A percentile compares a stretch with the other conserved stretches of the same genome.
Evolutionary conservation across 2,113 vertebrate species (phyloP).

Genomic region (Martes martes): DNA sequence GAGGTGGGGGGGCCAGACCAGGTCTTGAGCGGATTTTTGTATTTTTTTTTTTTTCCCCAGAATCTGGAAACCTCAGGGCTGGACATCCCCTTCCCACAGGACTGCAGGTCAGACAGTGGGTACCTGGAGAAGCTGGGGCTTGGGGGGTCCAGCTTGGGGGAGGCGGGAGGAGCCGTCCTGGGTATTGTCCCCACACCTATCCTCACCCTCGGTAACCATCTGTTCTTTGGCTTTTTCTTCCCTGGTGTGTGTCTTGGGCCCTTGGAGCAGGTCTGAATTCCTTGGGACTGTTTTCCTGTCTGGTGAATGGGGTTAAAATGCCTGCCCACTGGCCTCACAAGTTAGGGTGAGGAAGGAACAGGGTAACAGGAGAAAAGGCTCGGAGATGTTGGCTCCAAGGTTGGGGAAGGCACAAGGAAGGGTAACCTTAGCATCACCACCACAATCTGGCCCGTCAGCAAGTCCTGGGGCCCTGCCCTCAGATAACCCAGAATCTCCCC

Average conservation of each 20-base stretch:
- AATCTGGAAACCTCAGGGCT: background rate
- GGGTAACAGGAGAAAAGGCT: background rate
- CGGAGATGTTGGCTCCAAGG: too few species aligned
- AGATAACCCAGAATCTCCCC: background rate
- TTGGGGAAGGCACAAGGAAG: background rate
- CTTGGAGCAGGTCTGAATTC: background rate
- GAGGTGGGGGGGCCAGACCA: background rate
- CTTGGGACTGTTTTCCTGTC: background rate
- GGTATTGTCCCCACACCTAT: background rate
- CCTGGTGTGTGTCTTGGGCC: background rate
- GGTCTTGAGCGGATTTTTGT: background rate
- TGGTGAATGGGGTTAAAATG: background rate
- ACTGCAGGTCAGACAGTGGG: background rate
- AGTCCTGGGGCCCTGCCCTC: background rate
- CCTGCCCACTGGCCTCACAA: background rate
- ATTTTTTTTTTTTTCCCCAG: background rate
- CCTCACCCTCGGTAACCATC: background rate
- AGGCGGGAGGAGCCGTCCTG: background rate
- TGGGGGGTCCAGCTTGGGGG: background rate
- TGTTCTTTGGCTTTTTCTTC: background rate
- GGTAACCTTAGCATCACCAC: background rate
- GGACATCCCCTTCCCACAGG: accelerated
- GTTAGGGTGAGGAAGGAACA: background rate
- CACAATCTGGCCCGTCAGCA: background rate
- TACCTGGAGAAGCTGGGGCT: background rate